Evolutionary conservation across 2,888 invertebrate species (phyloP).

Genomic region (Lepidonotus clava): DNA sequence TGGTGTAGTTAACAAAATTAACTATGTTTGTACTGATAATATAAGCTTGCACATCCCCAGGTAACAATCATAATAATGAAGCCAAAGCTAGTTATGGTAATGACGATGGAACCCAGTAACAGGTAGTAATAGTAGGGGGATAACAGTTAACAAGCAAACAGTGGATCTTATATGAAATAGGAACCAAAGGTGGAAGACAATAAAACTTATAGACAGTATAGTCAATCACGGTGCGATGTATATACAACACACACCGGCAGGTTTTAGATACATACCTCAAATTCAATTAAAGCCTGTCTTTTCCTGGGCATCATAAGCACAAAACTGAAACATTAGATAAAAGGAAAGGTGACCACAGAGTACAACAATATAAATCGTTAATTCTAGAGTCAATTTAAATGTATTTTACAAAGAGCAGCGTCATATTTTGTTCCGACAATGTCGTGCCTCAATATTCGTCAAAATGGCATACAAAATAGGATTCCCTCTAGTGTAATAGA

Average conservation of each 20-base stretch:
- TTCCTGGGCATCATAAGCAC: constrained; percentile 78
- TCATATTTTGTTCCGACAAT: too few species aligned
- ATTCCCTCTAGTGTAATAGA: too few species aligned
- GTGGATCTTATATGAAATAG: constrained; percentile 5
- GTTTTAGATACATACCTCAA: constrained; percentile 68
- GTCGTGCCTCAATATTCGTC: too few species aligned
- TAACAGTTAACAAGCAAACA: constrained; percentile 43
- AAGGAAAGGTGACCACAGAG: constrained; percentile 40
- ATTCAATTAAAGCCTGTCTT: constrained; percentile 79
- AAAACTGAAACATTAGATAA: constrained; percentile 69
- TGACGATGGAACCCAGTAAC: constrained; percentile 1
- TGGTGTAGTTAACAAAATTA: too few species aligned
- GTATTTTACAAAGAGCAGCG: too few species aligned
- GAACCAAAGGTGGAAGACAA: constrained; percentile 18
- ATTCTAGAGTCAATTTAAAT: too few species aligned
- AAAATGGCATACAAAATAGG: too few species aligned
- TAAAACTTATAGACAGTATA: constrained; percentile 30
- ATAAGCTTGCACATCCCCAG: background rate
- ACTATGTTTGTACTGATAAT: too few species aligned
- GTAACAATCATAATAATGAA: constrained; percentile 7
- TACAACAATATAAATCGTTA: background rate
- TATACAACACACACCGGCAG: constrained; percentile 29
- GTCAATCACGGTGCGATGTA: background rate
- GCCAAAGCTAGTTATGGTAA: constrained; percentile 21
- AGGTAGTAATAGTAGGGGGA: background rate